Evolutionary conservation across 1,140 invertebrate genomes (phyloP).

Genomic region (Agrypnia vestita): DNA sequence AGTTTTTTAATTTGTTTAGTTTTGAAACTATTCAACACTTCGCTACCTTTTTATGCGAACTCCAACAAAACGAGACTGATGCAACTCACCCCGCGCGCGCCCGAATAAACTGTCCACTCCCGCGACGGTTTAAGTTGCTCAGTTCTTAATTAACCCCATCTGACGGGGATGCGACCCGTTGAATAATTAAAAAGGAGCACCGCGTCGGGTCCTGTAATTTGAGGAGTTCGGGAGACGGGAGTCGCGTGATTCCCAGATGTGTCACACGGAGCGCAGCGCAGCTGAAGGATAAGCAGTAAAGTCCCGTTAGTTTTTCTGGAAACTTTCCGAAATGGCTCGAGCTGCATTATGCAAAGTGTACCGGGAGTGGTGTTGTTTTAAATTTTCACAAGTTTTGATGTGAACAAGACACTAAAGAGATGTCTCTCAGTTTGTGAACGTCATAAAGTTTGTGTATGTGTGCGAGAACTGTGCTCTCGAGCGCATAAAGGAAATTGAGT

Average conservation of each 20-base stretch:
- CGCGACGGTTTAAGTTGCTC: constrained; percentile 13
- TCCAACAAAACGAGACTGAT: background rate
- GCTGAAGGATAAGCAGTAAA: constrained; percentile 21
- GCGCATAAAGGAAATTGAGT: constrained; percentile 27
- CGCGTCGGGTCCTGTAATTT: constrained; percentile 12
- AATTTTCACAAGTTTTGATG: constrained; percentile 39
- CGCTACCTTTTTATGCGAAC: background rate
- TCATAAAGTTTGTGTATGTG: constrained; percentile 21
- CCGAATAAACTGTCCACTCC: constrained; percentile 26
- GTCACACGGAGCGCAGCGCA: constrained; percentile 4
- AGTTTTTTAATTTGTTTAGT: constrained; percentile 29
- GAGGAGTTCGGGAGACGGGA: background rate
- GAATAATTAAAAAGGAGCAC: constrained; percentile 40
- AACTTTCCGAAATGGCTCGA: constrained; percentile 7
- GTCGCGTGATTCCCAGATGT: constrained; percentile 26
- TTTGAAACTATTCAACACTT: background rate
- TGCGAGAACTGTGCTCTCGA: constrained; percentile 22
- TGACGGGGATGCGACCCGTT: constrained; percentile 4
- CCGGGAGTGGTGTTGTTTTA: constrained; percentile 10
- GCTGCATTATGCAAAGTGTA: constrained; percentile 36
- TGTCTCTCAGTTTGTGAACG: constrained; percentile 17
- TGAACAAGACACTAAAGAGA: constrained; percentile 28
- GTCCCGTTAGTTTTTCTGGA: constrained; percentile 27
- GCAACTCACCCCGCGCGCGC: background rate
- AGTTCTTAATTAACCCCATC: constrained; percentile 34